A percentile compares a stretch with the other conserved stretches of the same genome.
Conservation (phyloP, 2,888 invertebrate genomes). For the Alitta virens region DNA sequence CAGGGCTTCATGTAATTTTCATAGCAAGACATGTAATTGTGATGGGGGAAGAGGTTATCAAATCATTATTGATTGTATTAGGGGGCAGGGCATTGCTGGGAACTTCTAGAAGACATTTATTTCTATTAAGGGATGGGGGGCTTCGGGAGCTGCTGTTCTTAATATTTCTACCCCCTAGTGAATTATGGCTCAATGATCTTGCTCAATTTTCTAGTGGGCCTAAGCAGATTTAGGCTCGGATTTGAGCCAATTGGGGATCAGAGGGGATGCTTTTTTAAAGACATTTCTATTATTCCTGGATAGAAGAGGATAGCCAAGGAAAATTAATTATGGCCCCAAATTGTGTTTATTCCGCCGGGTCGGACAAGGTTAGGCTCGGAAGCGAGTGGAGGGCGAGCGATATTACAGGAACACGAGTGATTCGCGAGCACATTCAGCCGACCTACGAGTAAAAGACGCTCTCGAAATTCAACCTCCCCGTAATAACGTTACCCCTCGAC, state of each 20-base stretch:
- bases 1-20: conserved; percentile 16
- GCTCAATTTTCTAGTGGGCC: conserved; percentile 9
- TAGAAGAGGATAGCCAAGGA: conserved; percentile 1
- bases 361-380: background rate
- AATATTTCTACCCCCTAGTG: conserved; percentile 16
- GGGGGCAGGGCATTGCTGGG: background rate
- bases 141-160: conserved; percentile 10
- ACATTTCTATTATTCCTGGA: background rate
- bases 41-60: conserved; percentile 11
- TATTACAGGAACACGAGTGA: background rate
- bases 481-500: background rate
- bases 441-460: background rate
- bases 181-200: conserved; percentile 15
- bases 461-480: background rate
- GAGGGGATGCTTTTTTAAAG: conserved; percentile 6
- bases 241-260: background rate
- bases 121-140: conserved; percentile 14
- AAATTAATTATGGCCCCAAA: conserved; percentile 16
- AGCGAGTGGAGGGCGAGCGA: background rate
- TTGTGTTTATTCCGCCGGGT: conserved; percentile 14
- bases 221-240: conserved; percentile 2
- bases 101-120: conserved; percentile 9
- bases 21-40: conserved; percentile 22
- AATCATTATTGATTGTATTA: conserved; percentile 15
- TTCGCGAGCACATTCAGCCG: no score